Percentiles rank a stretch among this genome's conserved stretches.
These are phyloP conservation scores for Cartodere bifasciata DNA, from an alignment of 2,888 invertebrate species.

Conservation along the genomic window DNA sequence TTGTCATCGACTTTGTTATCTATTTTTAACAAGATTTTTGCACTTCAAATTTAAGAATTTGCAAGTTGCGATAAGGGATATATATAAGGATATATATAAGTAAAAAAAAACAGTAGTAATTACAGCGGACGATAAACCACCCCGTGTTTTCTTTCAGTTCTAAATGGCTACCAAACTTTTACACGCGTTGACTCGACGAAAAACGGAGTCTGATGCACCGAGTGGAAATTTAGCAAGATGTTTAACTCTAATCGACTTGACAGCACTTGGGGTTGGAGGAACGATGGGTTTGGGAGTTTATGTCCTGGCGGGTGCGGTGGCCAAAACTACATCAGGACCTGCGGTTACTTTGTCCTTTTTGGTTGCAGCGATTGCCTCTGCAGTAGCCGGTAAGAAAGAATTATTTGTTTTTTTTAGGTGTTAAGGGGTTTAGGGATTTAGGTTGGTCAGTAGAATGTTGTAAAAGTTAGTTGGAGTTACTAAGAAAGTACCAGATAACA, in stretches of 20 bases:
- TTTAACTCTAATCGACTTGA: conserved; percentile 70
- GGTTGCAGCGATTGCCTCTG: conserved; percentile 84
- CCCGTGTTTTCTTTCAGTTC: conserved; percentile 8
- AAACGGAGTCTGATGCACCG: conserved; percentile 28
- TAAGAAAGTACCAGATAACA: too few relatives aligned
- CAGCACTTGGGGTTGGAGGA: conserved; percentile 75
- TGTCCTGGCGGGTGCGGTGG: conserved; percentile 83
- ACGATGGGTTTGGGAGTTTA: conserved; percentile 91
- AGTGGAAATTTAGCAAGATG: conserved; percentile 46
- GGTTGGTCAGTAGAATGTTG: too few relatives aligned
- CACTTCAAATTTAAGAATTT: too few relatives aligned
- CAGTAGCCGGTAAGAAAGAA: conserved; percentile 62
- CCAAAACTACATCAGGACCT: conserved; percentile 78
- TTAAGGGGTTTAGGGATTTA: too few relatives aligned
- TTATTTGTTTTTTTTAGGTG: conserved; percentile 2
- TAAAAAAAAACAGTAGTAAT: too few relatives aligned
- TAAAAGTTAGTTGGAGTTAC: too few relatives aligned
- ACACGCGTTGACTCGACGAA: conserved; percentile 37
- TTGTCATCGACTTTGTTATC: too few relatives aligned
- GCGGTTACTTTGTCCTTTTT: conserved; percentile 84
- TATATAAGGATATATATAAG: too few relatives aligned
- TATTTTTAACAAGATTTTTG: too few relatives aligned
- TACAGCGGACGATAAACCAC: too few relatives aligned
- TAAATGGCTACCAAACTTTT: conserved; percentile 20
- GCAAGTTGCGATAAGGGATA: too few relatives aligned